Evolutionary conservation across 2,113 vertebrate genomes (phyloP).

Genomic region (Albula goreensis): DNA sequence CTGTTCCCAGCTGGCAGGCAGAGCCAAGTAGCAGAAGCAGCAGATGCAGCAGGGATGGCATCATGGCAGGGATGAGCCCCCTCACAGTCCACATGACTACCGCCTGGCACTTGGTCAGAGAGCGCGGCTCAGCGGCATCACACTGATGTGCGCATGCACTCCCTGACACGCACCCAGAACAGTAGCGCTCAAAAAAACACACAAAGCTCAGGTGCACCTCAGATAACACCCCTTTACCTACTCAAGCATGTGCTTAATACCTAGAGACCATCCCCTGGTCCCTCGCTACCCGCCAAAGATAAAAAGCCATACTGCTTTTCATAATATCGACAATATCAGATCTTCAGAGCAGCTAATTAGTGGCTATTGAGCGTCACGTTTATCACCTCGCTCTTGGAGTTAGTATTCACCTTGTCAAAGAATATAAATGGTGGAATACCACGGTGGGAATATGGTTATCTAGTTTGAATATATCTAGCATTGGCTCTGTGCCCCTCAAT

Average conservation of each 20-base stretch:
- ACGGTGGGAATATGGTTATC: background rate
- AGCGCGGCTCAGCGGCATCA: constrained; percentile 34
- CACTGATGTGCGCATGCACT: constrained; percentile 8
- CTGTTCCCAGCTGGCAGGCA: constrained; percentile 45
- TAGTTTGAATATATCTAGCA: background rate
- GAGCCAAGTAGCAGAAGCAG: constrained; percentile 56
- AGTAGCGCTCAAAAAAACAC: background rate
- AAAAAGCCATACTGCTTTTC: background rate
- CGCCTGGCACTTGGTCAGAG: constrained; percentile 33
- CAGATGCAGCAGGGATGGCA: constrained; percentile 48
- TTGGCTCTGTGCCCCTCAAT: background rate
- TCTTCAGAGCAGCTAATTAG: background rate
- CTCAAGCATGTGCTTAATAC: background rate
- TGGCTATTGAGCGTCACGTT: background rate
- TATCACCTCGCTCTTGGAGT: background rate
- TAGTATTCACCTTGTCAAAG: background rate
- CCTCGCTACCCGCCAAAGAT: background rate
- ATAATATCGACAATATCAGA: background rate
- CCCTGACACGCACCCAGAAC: background rate
- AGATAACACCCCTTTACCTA: background rate
- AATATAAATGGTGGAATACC: background rate
- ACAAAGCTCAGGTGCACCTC: too few relatives aligned
- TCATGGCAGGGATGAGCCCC: constrained; percentile 38
- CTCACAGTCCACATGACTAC: constrained; percentile 34
- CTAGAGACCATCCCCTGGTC: background rate